A percentile compares a stretch with the other conserved stretches of the same genome.
These are phyloP conservation scores for Athene cunicularia DNA, from an alignment of 2,113 vertebrate genomes.

Conservation along the genomic window DNA sequence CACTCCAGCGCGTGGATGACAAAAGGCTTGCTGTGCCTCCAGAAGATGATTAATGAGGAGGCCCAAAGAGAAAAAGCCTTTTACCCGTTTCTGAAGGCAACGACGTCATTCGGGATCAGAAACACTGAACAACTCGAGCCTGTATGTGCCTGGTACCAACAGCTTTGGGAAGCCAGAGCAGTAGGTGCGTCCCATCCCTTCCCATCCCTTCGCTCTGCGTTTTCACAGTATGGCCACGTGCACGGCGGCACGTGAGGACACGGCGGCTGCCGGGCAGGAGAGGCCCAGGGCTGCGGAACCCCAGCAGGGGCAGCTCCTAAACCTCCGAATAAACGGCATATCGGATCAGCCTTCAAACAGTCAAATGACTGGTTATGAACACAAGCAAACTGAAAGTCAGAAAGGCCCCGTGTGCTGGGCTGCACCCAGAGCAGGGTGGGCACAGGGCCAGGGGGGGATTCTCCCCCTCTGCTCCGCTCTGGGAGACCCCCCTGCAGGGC, in stretches of 20 bases:
- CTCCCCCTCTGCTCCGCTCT: background rate
- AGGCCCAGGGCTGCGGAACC: background rate
- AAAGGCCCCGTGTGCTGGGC: accelerated
- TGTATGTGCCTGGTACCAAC: background rate
- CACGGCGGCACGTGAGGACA: accelerated
- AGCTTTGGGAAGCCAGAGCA: background rate
- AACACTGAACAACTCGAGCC: background rate
- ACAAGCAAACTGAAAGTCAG: background rate
- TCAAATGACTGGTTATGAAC: background rate
- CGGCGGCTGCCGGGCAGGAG: background rate
- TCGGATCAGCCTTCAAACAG: background rate
- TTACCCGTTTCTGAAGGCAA: background rate
- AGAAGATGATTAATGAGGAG: background rate
- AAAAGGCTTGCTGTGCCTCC: background rate
- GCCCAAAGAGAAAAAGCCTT: background rate
- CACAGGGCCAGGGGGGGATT: background rate
- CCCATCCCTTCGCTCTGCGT: background rate
- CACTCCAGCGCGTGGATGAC: accelerated
- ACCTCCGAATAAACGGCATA: background rate
- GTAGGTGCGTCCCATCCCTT: background rate
- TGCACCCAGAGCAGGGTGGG: background rate
- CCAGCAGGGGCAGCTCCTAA: background rate
- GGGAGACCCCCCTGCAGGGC: background rate
- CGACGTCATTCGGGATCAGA: background rate
- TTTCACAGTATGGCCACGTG: background rate